Percentiles rank a stretch among this genome's conserved stretches.
Conservation (phyloP, 2,797 vertebrate genomes). For the Bothrops alternatus region DNA sequence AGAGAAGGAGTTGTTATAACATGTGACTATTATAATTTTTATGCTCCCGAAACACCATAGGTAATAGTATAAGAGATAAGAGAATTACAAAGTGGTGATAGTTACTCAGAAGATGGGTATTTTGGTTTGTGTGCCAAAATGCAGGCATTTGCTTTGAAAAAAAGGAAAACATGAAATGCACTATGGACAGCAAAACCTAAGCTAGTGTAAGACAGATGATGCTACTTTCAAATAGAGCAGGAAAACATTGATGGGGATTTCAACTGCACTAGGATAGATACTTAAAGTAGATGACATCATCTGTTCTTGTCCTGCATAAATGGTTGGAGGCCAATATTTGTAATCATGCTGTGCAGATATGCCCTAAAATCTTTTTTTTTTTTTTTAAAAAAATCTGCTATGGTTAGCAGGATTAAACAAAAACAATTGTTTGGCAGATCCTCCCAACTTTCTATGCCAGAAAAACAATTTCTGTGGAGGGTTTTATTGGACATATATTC, state of each 20-base stretch:
- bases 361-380: not conserved
- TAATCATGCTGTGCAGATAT: not conserved
- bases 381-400: not conserved
- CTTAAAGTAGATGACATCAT: not conserved
- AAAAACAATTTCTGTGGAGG: not conserved
- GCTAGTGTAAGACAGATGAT: not conserved
- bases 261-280: not conserved
- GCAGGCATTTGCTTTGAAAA: not conserved
- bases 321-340: not conserved
- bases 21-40: not conserved
- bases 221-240: not conserved
- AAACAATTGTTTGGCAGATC: not conserved
- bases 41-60: not conserved
- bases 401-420: not conserved
- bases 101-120: not conserved
- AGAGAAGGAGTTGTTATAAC: not conserved
- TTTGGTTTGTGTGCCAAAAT: not conserved
- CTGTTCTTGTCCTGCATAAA: not conserved
- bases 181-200: not conserved
- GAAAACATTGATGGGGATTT: not conserved
- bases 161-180: not conserved
- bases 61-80: not conserved
- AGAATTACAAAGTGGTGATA: not conserved
- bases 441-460: not conserved
- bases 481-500: not conserved